Evolutionary conservation across 2,888 invertebrate species (phyloP), one percentile per base, ranked within the genome.

Genomic region (Ichneumoninae sp.): DNA sequence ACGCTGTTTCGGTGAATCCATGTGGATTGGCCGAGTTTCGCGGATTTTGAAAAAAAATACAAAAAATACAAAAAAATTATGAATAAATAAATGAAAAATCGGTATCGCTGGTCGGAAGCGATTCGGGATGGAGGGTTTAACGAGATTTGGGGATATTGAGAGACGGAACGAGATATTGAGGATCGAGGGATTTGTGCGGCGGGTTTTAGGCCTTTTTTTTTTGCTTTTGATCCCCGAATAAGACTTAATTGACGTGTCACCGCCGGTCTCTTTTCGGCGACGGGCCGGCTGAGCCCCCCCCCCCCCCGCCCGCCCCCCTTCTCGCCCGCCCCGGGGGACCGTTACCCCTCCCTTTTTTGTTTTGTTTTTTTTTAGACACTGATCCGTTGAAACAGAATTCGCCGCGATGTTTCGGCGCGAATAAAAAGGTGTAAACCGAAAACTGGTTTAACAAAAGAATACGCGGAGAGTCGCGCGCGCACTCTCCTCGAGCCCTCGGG

Each of bases 391-490:
- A 66, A 76, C 65, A 26, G 22, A 70, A 82, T 71, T 82, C 54
- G 68, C 62, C 3, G 72, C 13, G 40, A 26, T n/a, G 54, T 22
- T 47, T 22, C 22, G 36, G 19, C 19, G 33, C 65, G 16, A 75
- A 19, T n/a, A 44, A 47, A 79, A 52, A 44, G 22, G 54, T 50
- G 33, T 40, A 60, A 76, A 77, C 80, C 68, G 68, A 44, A 80
- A 82, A 80, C 84, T 82, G 82, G 84, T 85, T 85, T 85, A 80
- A 71, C 71, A 85, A 85, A 79, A 76, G 40, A 30, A 26, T 72
- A 44, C 71, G 52, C 79, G 69, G 69, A 54, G 72, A 78, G 77
- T 16, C 57, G 44, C 40, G 57, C 52, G 10, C 52, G 10, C 75
- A 40, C 52, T 79, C 65, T 70, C 75, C 75, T 70, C 50, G 16